Conservation (phyloP, 2,797 vertebrate species). For the Astyanax mexicanus region DNA sequence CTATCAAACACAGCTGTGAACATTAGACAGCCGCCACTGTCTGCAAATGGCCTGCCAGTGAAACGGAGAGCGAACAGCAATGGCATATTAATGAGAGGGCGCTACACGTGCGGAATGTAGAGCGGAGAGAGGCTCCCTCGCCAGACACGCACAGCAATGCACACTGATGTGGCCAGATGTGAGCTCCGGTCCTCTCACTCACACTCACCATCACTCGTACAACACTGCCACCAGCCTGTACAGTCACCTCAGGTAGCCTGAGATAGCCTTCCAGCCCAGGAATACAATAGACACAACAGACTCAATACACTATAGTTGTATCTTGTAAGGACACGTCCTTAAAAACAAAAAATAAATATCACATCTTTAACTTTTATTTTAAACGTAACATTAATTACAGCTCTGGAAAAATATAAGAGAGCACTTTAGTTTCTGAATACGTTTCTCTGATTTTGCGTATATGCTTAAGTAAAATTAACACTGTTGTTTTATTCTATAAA, state of each 20-base stretch:
- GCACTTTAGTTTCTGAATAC: too few species aligned
- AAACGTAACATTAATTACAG: too few species aligned
- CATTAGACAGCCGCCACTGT: constrained; percentile 71
- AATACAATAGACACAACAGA: not conserved
- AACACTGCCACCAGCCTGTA: not conserved
- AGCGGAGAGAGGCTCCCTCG: constrained; percentile 46
- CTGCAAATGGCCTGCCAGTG: constrained; percentile 73
- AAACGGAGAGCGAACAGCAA: constrained; percentile 60
- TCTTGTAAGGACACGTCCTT: too few species aligned
- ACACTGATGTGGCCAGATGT: constrained; percentile 31
- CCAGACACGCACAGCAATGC: constrained; percentile 11
- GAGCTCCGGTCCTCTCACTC: constrained; percentile 31
- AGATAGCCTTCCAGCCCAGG: not conserved
- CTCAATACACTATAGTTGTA: too few species aligned
- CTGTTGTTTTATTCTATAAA: too few species aligned
- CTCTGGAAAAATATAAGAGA: too few species aligned
- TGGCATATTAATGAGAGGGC: constrained; percentile 73
- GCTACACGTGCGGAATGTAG: constrained; percentile 59
- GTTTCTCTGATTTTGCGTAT: too few species aligned
- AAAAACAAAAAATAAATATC: too few species aligned
- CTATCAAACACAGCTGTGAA: constrained; percentile 79
- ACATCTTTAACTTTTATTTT: too few species aligned
- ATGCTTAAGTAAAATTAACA: too few species aligned
- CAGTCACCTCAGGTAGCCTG: not conserved
- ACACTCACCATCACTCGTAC: not conserved